Conservation (phyloP, 2,797 vertebrate genomes). For the Protosalanx chinensis region DNA sequence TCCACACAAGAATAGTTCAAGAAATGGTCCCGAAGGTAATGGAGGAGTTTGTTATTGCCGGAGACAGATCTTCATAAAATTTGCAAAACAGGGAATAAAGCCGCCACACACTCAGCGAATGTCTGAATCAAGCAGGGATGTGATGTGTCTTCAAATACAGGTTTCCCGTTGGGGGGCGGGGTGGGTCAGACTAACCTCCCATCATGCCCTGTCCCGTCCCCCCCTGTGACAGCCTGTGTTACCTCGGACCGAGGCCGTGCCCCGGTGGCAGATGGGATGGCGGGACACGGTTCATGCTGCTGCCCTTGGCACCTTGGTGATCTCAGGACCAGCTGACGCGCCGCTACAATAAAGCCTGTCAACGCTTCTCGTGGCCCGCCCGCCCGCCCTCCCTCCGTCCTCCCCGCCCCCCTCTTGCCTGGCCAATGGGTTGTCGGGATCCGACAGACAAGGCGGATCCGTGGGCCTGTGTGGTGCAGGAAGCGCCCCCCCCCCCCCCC, state of each 20-base stretch:
- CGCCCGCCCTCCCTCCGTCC: neutral
- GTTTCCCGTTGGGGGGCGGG: slow-evolving; percentile 15
- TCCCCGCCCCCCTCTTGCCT: slow-evolving; percentile 9
- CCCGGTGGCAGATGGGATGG: neutral
- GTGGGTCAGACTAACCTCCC: slow-evolving; percentile 18
- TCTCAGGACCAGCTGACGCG: slow-evolving; percentile 27
- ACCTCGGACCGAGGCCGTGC: neutral
- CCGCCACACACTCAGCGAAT: slow-evolving; percentile 37
- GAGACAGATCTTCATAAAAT: slow-evolving; percentile 37
- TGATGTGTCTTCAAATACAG: slow-evolving; percentile 35
- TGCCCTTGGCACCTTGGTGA: slow-evolving; percentile 37
- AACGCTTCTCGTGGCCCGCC: neutral
- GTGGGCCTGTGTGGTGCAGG: slow-evolving; percentile 37
- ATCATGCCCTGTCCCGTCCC: neutral
- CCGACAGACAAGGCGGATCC: slow-evolving; percentile 24
- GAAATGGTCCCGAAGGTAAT: slow-evolving; percentile 22
- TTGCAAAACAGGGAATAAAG: slow-evolving; percentile 30
- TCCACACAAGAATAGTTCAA: slow-evolving; percentile 33
- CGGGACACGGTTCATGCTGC: neutral
- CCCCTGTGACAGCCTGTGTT: neutral
- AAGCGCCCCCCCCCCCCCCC: slow-evolving; percentile 32
- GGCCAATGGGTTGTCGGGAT: slow-evolving; percentile 24
- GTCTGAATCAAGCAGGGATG: slow-evolving; percentile 32
- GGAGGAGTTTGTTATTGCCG: slow-evolving; percentile 23
- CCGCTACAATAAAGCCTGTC: slow-evolving; percentile 34